Conservation (phyloP, 2,888 invertebrate genomes). For the Meiosimyza platycephala region DNA sequence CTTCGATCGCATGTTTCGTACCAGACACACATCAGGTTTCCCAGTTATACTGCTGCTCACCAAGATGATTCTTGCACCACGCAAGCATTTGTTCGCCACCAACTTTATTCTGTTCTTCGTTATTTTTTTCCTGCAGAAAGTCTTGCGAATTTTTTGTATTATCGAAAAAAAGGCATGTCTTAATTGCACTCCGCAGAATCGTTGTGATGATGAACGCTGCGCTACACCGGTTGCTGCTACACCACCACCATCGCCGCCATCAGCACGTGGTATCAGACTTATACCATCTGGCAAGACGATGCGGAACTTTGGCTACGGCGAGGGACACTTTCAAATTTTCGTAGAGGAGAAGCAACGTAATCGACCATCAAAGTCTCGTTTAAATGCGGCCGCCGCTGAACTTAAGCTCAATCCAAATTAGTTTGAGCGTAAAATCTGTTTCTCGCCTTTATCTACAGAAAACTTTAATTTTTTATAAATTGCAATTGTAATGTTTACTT, state of each 20-base stretch:
- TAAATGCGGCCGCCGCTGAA: slow-evolving; percentile 57
- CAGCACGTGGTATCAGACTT: slow-evolving; percentile 41
- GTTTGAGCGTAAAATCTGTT: not conserved
- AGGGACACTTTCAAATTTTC: slow-evolving; percentile 60
- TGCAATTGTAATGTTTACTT: too few species aligned
- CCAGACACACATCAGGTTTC: too few species aligned
- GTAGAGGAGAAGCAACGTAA: slow-evolving; percentile 59
- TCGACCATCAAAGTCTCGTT: slow-evolving; percentile 49
- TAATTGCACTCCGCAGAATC: slow-evolving; percentile 37
- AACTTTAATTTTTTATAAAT: too few species aligned
- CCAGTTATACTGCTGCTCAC: too few species aligned
- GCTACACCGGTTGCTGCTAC: slow-evolving; percentile 13
- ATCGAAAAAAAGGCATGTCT: slow-evolving; percentile 51
- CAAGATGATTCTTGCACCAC: slow-evolving; percentile 52
- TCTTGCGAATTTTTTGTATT: slow-evolving; percentile 55
- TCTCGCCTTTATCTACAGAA: too few species aligned
- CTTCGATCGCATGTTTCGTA: too few species aligned
- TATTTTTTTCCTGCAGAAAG: slow-evolving; percentile 56
- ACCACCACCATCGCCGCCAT: slow-evolving; percentile 39
- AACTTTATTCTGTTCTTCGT: slow-evolving; percentile 55
- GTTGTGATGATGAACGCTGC: slow-evolving; percentile 41
- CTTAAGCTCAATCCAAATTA: slow-evolving; percentile 53
- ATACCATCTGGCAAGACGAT: slow-evolving; percentile 54
- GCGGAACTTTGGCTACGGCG: slow-evolving; percentile 58
- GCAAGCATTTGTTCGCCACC: slow-evolving; percentile 57